These are phyloP conservation scores for Hepsetus odoe DNA, from an alignment of 2,113 vertebrate species.

Conservation along the genomic window DNA sequence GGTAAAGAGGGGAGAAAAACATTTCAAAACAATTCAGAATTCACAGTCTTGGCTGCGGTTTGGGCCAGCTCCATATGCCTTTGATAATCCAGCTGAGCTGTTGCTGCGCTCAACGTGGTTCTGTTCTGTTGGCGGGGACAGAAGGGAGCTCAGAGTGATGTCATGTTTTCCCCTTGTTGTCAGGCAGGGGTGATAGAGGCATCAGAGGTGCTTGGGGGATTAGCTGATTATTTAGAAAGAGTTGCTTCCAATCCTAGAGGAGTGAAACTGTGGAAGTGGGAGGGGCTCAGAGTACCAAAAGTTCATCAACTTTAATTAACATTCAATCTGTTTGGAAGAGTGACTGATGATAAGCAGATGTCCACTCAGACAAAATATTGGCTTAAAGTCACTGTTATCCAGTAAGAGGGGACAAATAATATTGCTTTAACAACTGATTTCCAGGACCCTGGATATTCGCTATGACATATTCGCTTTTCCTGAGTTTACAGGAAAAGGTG, in stretches of 20 bases:
- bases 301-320: slow-evolving; percentile 71
- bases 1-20: slow-evolving; percentile 38
- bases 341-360: slow-evolving; percentile 72
- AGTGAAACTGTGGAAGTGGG: slow-evolving; percentile 11
- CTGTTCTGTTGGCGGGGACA: slow-evolving; percentile 45
- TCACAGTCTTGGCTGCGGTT: slow-evolving; percentile 72
- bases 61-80: slow-evolving; percentile 79
- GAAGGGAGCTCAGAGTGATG: slow-evolving; percentile 65
- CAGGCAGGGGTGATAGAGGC: slow-evolving; percentile 49
- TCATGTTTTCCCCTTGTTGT: slow-evolving; percentile 69
- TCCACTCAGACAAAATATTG: slow-evolving; percentile 54
- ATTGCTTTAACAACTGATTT: slow-evolving; percentile 27
- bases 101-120: slow-evolving; percentile 42
- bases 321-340: slow-evolving; percentile 60
- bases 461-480: too few species aligned
- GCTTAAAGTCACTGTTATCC: slow-evolving; percentile 61
- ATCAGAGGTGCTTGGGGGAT: slow-evolving; percentile 56
- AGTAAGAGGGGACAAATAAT: slow-evolving; percentile 33
- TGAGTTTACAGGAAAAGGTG: too few species aligned
- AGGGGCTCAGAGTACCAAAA: slow-evolving; percentile 43
- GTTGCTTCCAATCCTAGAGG: slow-evolving; percentile 30
- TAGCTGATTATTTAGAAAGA: slow-evolving; percentile 61
- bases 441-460: slow-evolving; percentile 44
- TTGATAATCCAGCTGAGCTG: slow-evolving; percentile 75
- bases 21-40: slow-evolving; percentile 83